These are phyloP conservation scores for Andrena bicolor DNA, from an alignment of 2,888 invertebrate species.

Conservation along the genomic window DNA sequence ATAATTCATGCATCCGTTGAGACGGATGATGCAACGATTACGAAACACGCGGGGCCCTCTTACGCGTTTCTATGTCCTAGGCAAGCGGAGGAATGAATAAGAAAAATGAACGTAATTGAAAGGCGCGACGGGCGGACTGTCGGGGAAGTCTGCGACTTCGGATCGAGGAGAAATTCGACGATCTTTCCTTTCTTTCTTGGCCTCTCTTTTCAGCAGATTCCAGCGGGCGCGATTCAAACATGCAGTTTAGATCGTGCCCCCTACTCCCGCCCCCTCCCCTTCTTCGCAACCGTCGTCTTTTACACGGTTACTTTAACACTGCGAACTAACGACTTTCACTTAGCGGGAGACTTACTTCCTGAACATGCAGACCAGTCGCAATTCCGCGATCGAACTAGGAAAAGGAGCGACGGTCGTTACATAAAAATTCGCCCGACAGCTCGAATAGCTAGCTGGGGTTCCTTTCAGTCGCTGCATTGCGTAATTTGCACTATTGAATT, in stretches of 20 bases:
- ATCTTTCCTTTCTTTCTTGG: slow-evolving; percentile 3
- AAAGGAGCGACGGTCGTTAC: slow-evolving; percentile 37
- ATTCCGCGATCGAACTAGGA: slow-evolving; percentile 71
- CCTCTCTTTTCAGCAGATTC: background rate
- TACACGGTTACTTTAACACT: slow-evolving; percentile 51
- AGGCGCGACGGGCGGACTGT: background rate
- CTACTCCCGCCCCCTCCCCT: slow-evolving; percentile 21
- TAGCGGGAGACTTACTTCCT: slow-evolving; percentile 76
- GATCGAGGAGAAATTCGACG: slow-evolving; percentile 44
- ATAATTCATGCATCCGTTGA: slow-evolving; percentile 41
- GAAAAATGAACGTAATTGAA: slow-evolving; percentile 24
- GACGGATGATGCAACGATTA: slow-evolving; percentile 51
- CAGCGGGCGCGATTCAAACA: background rate
- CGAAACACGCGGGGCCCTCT: slow-evolving; percentile 20
- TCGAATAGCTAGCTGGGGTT: background rate
- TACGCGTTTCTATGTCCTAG: background rate
- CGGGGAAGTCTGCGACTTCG: slow-evolving; percentile 18
- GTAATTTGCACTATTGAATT: slow-evolving; percentile 4
- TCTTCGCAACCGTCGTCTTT: slow-evolving; percentile 19
- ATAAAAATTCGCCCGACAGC: slow-evolving; percentile 24
- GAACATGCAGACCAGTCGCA: slow-evolving; percentile 70
- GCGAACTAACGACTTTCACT: slow-evolving; percentile 80
- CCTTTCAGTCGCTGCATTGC: slow-evolving; percentile 1
- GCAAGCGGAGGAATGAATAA: background rate
- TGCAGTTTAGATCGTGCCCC: slow-evolving; percentile 15